Conservation (phyloP, 2,888 invertebrate species). For the Trissolcus japonicus region DNA sequence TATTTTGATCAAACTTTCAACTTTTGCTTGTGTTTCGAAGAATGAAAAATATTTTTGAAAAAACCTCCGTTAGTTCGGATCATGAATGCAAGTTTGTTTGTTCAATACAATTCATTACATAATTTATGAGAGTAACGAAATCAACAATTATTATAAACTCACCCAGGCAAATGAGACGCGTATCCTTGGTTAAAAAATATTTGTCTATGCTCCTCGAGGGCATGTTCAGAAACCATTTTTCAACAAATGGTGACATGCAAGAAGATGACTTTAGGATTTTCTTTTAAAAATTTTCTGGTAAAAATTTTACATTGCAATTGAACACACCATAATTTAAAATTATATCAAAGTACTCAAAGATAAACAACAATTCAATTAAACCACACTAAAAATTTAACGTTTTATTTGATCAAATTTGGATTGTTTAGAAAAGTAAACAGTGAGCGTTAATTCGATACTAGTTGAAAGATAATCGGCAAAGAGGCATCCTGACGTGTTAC, state of each 20-base stretch:
- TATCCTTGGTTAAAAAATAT: conserved; percentile 80
- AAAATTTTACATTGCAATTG: not conserved
- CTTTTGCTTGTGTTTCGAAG: not conserved
- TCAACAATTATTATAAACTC: conserved; percentile 66
- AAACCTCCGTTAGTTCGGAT: not conserved
- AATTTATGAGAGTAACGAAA: conserved; percentile 19
- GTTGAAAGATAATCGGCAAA: conserved; percentile 26
- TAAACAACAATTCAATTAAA: not conserved
- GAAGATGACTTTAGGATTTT: conserved; percentile 24
- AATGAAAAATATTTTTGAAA: not conserved
- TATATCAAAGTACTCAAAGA: not conserved
- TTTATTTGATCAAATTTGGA: not conserved
- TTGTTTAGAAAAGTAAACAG: conserved; percentile 11
- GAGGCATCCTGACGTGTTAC: conserved; percentile 54
- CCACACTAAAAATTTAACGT: too few relatives aligned
- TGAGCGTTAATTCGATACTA: conserved; percentile 20
- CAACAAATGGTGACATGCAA: conserved; percentile 45
- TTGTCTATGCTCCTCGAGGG: conserved; percentile 80
- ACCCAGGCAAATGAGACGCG: conserved; percentile 83
- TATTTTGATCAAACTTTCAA: not conserved
- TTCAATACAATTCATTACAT: conserved; percentile 43
- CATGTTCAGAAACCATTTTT: conserved; percentile 80
- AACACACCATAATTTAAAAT: not conserved
- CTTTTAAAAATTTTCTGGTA: conserved; percentile 1
- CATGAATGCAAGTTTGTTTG: conserved; percentile 15